Percentiles rank a stretch among this genome's conserved stretches.
Conservation (phyloP, 2,113 vertebrate genomes). For the Piaya cayana region DNA sequence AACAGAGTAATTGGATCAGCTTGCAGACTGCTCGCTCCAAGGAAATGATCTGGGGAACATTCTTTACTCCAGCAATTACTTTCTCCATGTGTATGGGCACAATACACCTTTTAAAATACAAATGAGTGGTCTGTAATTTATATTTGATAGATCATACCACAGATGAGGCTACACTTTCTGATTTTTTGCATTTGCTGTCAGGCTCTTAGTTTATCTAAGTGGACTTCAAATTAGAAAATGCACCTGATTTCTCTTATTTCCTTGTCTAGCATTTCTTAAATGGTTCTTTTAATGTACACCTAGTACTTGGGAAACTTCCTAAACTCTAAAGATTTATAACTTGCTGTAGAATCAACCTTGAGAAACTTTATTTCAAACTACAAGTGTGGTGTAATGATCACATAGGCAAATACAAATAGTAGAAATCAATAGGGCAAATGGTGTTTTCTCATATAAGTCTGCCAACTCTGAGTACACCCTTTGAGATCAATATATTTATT, state of each 20-base stretch:
- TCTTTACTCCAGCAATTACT: background rate
- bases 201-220: background rate
- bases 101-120: background rate
- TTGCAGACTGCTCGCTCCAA: background rate
- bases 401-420: background rate
- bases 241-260: background rate
- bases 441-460: background rate
- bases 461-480: background rate
- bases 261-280: background rate
- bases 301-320: background rate
- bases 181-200: background rate
- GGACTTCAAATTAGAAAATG: background rate
- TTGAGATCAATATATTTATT: background rate
- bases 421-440: background rate
- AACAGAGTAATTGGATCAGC: background rate
- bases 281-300: background rate
- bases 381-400: background rate
- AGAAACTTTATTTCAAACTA: background rate
- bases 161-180: background rate
- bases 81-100: background rate
- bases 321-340: background rate
- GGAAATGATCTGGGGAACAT: rapidly evolving
- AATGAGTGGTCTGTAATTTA: rapidly evolving
- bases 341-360: background rate
- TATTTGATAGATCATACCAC: background rate